Evolutionary conservation across 2,797 vertebrate species (phyloP).

Genomic region (Austrolebias charrua): DNA sequence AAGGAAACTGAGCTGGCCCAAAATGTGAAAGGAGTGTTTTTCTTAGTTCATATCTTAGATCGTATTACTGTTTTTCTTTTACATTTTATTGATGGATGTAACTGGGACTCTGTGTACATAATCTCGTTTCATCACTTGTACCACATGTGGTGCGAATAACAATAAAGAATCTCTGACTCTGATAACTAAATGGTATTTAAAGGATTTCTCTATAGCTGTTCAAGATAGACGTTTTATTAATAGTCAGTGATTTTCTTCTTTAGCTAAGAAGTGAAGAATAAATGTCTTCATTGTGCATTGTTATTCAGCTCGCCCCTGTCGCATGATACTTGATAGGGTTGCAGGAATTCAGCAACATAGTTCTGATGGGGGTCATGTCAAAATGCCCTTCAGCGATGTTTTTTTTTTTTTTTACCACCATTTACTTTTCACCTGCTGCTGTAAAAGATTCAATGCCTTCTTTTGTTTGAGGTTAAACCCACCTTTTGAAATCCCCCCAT

Average conservation of each 20-base stretch:
- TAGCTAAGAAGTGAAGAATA: slow-evolving; percentile 29
- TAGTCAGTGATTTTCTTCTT: slow-evolving; percentile 21
- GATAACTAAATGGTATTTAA: slow-evolving; percentile 24
- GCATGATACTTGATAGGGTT: slow-evolving; percentile 34
- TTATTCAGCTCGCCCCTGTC: slow-evolving; percentile 48
- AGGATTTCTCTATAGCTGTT: slow-evolving; percentile 3
- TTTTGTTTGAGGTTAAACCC: slow-evolving; percentile 64
- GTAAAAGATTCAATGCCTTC: slow-evolving; percentile 51
- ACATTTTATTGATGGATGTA: too few species aligned
- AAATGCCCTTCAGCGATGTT: slow-evolving; percentile 50
- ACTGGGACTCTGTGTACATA: too few species aligned
- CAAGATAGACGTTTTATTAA: slow-evolving; percentile 22
- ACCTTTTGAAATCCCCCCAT: slow-evolving; percentile 69
- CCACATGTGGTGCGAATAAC: too few species aligned
- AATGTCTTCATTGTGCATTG: slow-evolving; percentile 54
- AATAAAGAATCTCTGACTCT: too few species aligned
- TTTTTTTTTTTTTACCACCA: slow-evolving; percentile 32
- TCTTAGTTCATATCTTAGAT: too few species aligned
- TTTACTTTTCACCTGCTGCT: slow-evolving; percentile 65
- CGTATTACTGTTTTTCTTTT: too few species aligned
- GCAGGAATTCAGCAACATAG: slow-evolving; percentile 39
- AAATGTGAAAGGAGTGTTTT: too few species aligned
- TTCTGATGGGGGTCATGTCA: slow-evolving; percentile 50
- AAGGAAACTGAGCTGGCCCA: too few species aligned
- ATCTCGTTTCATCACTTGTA: too few species aligned